Evolutionary conservation across 2,797 vertebrate species (phyloP).

Genomic region (Prionace glauca): DNA sequence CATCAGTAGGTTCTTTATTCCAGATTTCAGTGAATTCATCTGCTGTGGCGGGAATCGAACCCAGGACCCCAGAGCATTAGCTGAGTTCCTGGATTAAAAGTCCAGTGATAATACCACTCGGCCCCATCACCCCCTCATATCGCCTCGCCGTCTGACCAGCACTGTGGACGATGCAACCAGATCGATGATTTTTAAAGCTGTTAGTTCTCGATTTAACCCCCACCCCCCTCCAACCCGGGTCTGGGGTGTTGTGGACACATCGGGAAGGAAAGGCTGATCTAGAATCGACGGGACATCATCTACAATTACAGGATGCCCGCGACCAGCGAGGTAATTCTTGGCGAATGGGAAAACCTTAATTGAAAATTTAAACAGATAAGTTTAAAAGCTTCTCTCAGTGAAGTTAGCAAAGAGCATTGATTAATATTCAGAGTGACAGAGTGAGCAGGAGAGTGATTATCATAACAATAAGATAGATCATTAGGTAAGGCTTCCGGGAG

Average conservation of each 20-base stretch:
- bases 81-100: no score
- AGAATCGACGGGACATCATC: neutral
- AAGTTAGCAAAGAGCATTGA: neutral
- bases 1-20: no score
- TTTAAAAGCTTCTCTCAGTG: neutral
- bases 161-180: no score
- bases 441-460: neutral
- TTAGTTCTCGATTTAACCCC: neutral
- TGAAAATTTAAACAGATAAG: neutral
- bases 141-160: no score
- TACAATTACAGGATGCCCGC: neutral
- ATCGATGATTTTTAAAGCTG: no score
- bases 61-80: no score
- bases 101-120: no score
- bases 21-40: no score
- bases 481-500: neutral
- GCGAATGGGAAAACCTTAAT: neutral
- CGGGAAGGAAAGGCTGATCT: neutral
- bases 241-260: neutral
- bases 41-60: no score
- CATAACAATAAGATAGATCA: neutral
- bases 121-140: no score
- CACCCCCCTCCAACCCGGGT: neutral
- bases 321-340: neutral
- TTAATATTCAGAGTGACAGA: neutral